These are phyloP conservation scores for Caenorhabditis panamensis DNA, from an alignment of 2,888 invertebrate genomes.

Conservation along the genomic window DNA sequence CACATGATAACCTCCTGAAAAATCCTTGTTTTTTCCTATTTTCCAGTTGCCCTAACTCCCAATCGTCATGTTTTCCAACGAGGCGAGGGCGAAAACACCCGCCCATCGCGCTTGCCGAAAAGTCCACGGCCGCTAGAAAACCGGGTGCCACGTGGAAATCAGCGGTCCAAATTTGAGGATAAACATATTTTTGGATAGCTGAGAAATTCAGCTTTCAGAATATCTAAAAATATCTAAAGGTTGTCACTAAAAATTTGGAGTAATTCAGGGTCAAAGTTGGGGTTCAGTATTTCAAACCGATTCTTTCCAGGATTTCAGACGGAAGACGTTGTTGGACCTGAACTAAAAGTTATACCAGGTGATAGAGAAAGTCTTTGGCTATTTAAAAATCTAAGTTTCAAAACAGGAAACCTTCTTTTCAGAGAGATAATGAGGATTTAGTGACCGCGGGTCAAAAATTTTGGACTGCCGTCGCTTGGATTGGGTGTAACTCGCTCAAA, in stretches of 20 bases:
- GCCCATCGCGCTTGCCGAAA: too few species aligned
- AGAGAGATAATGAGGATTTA: not conserved
- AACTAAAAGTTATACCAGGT: constrained; percentile 1
- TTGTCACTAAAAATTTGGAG: constrained; percentile 33
- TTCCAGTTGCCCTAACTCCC: too few species aligned
- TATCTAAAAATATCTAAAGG: constrained; percentile 8
- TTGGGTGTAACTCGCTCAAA: not conserved
- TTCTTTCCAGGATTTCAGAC: not conserved
- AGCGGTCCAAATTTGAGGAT: not conserved
- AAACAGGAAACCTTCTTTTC: not conserved
- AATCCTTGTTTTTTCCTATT: too few species aligned
- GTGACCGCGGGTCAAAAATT: not conserved
- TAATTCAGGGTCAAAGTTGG: constrained; percentile 11
- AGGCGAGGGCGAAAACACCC: constrained; percentile 34
- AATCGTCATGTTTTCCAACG: constrained; percentile 37
- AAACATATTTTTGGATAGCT: constrained; percentile 9
- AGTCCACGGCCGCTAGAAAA: not conserved
- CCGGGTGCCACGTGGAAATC: not conserved
- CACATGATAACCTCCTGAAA: too few species aligned
- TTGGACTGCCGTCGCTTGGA: constrained; percentile 12
- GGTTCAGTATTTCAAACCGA: constrained; percentile 11
- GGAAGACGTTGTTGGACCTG: not conserved
- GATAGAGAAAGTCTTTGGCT: constrained; percentile 31
- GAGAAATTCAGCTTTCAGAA: constrained; percentile 5
- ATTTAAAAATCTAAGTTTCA: not conserved